These are phyloP conservation scores for Lonchura striata DNA, from an alignment of 2,113 vertebrate species.

Conservation along the genomic window DNA sequence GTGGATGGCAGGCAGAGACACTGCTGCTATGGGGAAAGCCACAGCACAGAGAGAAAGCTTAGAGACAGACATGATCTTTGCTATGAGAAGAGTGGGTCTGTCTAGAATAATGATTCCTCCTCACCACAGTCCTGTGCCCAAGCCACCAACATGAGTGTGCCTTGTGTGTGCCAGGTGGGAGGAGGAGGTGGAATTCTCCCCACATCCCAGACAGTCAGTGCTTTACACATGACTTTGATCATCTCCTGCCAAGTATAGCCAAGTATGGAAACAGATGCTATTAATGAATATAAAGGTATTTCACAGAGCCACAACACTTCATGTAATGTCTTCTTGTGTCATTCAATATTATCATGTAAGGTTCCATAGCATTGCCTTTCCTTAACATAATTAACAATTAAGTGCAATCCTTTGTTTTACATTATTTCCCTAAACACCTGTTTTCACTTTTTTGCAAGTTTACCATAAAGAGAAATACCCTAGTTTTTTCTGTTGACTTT, in stretches of 20 bases:
- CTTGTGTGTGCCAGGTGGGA: neutral
- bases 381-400: neutral
- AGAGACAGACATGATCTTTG: fast-evolving
- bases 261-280: neutral
- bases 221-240: neutral
- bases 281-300: neutral
- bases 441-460: neutral
- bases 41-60: neutral
- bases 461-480: neutral
- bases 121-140: neutral
- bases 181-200: neutral
- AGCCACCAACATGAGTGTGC: neutral
- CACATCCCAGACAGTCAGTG: neutral
- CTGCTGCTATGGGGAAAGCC: neutral
- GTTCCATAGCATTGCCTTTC: neutral
- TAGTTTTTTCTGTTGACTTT: neutral
- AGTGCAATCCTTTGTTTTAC: neutral
- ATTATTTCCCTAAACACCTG: neutral
- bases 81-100: neutral
- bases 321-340: neutral
- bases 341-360: neutral
- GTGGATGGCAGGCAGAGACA: neutral
- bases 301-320: neutral
- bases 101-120: neutral
- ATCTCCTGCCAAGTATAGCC: neutral